These are phyloP conservation scores for Malacosoma neustria DNA, from an alignment of 2,888 invertebrate genomes.

Conservation along the genomic window DNA sequence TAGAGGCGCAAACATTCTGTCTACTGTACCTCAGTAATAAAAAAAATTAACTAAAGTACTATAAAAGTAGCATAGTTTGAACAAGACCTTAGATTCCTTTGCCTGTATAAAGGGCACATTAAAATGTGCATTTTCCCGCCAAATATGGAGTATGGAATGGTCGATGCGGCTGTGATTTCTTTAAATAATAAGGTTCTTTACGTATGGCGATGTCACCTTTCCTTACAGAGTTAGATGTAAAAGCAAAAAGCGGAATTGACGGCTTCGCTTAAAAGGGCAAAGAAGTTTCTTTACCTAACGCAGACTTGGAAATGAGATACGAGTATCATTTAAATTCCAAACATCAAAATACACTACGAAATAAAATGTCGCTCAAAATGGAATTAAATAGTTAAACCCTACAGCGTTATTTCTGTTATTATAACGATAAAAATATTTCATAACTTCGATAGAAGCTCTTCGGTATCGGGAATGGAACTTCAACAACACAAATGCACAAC, in stretches of 20 bases:
- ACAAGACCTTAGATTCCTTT: constrained; percentile 30
- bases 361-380: too few species aligned
- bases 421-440: too few species aligned
- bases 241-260: constrained; percentile 19
- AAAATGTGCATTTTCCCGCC: constrained; percentile 51
- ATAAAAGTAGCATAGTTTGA: too few species aligned
- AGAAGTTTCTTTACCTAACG: background rate
- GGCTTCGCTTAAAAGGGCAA: background rate
- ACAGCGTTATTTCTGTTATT: too few species aligned
- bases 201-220: constrained; percentile 60
- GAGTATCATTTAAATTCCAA: background rate
- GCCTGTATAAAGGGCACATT: constrained; percentile 39
- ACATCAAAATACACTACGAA: background rate
- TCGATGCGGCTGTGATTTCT: constrained; percentile 59
- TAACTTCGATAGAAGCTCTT: too few species aligned
- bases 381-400: too few species aligned
- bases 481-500: too few species aligned
- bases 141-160: constrained; percentile 47
- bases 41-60: too few species aligned
- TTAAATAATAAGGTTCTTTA: constrained; percentile 46
- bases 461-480: too few species aligned
- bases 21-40: too few species aligned
- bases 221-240: constrained; percentile 61
- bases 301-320: background rate
- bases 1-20: too few species aligned